A percentile compares a stretch with the other conserved stretches of the same genome.
Conservation (phyloP, 2,888 invertebrate species). For the Villa cingulata region DNA sequence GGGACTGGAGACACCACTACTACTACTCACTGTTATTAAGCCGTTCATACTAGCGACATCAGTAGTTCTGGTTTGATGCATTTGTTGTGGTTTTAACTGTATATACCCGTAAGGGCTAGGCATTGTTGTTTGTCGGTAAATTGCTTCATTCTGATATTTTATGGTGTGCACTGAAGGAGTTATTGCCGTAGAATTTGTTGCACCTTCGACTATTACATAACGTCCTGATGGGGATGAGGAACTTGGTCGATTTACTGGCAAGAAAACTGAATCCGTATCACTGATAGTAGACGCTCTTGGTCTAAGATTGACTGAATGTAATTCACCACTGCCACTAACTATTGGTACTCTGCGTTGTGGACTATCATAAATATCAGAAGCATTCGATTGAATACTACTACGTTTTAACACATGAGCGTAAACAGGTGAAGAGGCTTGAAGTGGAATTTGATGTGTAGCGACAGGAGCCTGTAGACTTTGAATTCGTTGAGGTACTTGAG, state of each 20-base stretch:
- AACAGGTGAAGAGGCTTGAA: slow-evolving; percentile 22
- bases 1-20: slow-evolving; percentile 22
- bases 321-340: background rate
- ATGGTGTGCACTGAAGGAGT: slow-evolving; percentile 26
- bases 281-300: slow-evolving; percentile 15
- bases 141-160: slow-evolving; percentile 16
- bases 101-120: slow-evolving; percentile 22
- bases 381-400: slow-evolving; percentile 28
- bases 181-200: slow-evolving; percentile 23
- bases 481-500: slow-evolving; percentile 30
- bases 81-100: slow-evolving; percentile 16
- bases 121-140: slow-evolving; percentile 9
- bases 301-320: background rate
- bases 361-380: slow-evolving; percentile 28
- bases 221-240: slow-evolving; percentile 21
- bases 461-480: slow-evolving; percentile 24
- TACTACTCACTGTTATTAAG: slow-evolving; percentile 19
- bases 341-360: slow-evolving; percentile 15
- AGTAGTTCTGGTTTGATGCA: slow-evolving; percentile 16
- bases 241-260: slow-evolving; percentile 12
- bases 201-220: slow-evolving; percentile 28
- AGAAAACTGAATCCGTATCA: slow-evolving; percentile 20
- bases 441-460: background rate
- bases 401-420: slow-evolving; percentile 33
- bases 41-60: slow-evolving; percentile 29